Conservation (phyloP, 2,113 vertebrate species). For the Hucho hucho region DNA sequence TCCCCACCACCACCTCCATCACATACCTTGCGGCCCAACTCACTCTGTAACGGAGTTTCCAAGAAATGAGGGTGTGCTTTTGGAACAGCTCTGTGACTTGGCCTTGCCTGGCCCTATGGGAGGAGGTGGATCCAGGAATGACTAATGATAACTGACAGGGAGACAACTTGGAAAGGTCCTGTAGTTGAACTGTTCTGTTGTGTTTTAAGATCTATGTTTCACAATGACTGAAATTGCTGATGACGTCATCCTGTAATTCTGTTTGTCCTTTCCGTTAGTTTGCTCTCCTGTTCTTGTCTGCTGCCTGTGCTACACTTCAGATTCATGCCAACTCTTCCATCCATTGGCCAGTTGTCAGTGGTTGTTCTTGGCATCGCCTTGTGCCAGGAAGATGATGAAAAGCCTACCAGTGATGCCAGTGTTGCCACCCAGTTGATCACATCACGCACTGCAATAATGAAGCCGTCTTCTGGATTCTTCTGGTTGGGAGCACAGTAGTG, state of each 20-base stretch:
- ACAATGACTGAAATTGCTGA: background rate
- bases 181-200: background rate
- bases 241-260: conserved; percentile 31
- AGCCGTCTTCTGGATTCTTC: conserved; percentile 18
- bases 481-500: conserved; percentile 20
- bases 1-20: conserved; percentile 49
- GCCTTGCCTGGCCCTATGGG: conserved; percentile 49
- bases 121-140: conserved; percentile 49
- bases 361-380: conserved; percentile 32
- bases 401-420: conserved; percentile 51
- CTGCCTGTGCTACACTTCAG: conserved; percentile 32
- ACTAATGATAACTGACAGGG: conserved; percentile 38
- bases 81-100: conserved; percentile 44
- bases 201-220: conserved; percentile 21
- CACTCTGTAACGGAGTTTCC: conserved; percentile 58
- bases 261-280: conserved; percentile 1
- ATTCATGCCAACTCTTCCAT: conserved; percentile 54
- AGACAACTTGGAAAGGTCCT: background rate
- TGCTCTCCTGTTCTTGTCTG: conserved; percentile 30
- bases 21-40: conserved; percentile 59
- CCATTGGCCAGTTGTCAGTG: conserved; percentile 45
- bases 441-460: conserved; percentile 49
- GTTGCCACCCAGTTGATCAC: conserved; percentile 52
- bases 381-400: conserved; percentile 66
- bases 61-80: conserved; percentile 65